Conservation (phyloP, 2,888 invertebrate genomes). For the Lumbricus terrestris region DNA sequence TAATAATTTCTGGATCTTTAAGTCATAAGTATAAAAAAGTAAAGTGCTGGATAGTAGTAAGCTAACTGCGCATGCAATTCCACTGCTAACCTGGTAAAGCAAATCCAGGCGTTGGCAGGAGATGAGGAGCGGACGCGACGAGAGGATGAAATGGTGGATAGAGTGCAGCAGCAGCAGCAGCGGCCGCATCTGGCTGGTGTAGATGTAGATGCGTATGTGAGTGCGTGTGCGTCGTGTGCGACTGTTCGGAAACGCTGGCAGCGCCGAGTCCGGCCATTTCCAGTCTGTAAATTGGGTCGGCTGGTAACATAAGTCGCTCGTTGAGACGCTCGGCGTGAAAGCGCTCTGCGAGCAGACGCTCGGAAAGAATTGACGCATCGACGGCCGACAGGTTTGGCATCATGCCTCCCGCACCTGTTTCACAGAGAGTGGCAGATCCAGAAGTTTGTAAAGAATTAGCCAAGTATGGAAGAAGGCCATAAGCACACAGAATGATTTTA, state of each 20-base stretch:
- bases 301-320: slow-evolving; percentile 50
- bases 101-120: neutral
- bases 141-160: slow-evolving; percentile 20
- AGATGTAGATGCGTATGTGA: slow-evolving; percentile 80
- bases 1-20: neutral
- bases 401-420: neutral
- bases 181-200: slow-evolving; percentile 25
- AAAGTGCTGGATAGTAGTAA: neutral
- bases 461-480: neutral
- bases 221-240: slow-evolving; percentile 85
- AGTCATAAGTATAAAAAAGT: neutral
- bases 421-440: neutral
- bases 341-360: slow-evolving; percentile 68
- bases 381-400: slow-evolving; percentile 24
- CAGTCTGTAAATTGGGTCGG: slow-evolving; percentile 86
- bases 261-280: slow-evolving; percentile 70
- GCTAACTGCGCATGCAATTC: neutral
- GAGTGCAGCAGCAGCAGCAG: slow-evolving; percentile 10
- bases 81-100: neutral
- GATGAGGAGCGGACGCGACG: slow-evolving; percentile 9
- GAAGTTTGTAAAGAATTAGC: neutral
- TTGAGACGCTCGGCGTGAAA: slow-evolving; percentile 44
- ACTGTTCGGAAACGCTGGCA: slow-evolving; percentile 20
- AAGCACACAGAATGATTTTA: no score
- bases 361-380: slow-evolving; percentile 41